Evolutionary conservation across 2,888 invertebrate genomes (phyloP).

Genomic region (Athetis lepigone): DNA sequence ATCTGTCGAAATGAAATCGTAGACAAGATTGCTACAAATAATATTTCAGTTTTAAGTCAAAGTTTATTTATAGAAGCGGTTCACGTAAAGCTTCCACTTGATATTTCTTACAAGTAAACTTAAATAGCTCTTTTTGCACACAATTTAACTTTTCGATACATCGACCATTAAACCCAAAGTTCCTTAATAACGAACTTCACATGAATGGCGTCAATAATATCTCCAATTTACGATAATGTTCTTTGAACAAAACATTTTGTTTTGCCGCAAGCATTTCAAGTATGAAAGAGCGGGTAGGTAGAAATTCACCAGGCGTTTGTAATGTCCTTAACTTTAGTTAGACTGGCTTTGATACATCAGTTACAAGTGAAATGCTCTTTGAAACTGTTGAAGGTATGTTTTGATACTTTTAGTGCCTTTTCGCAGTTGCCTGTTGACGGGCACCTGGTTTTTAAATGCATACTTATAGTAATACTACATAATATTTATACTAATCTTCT

Average conservation of each 20-base stretch:
- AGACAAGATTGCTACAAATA: too few relatives aligned
- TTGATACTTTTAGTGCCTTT: slow-evolving; percentile 2
- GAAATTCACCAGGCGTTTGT: slow-evolving; percentile 27
- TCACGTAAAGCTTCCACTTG: too few relatives aligned
- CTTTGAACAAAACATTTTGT: slow-evolving; percentile 32
- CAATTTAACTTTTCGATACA: slow-evolving; percentile 10
- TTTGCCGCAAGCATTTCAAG: slow-evolving; percentile 35
- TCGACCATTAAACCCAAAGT: background rate
- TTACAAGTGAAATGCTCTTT: slow-evolving; percentile 19
- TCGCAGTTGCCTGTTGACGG: too few relatives aligned
- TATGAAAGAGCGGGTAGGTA: slow-evolving; percentile 34
- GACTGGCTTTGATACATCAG: slow-evolving; percentile 45
- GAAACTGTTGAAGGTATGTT: slow-evolving; percentile 3
- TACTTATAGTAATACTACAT: too few relatives aligned
- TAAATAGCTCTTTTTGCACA: background rate
- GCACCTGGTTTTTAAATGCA: too few relatives aligned
- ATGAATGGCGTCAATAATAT: slow-evolving; percentile 13
- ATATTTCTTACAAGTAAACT: too few relatives aligned
- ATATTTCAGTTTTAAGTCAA: too few relatives aligned
- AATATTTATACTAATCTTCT: too few relatives aligned
- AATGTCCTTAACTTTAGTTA: slow-evolving; percentile 41
- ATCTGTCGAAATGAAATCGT: too few relatives aligned
- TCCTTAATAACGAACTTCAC: slow-evolving; percentile 6
- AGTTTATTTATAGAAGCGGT: too few relatives aligned
- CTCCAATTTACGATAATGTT: slow-evolving; percentile 17